Evolutionary conservation across 1,140 invertebrate genomes (phyloP), one percentile per base, ranked within the genome.

Genomic region (Zaprionus africanus): DNA sequence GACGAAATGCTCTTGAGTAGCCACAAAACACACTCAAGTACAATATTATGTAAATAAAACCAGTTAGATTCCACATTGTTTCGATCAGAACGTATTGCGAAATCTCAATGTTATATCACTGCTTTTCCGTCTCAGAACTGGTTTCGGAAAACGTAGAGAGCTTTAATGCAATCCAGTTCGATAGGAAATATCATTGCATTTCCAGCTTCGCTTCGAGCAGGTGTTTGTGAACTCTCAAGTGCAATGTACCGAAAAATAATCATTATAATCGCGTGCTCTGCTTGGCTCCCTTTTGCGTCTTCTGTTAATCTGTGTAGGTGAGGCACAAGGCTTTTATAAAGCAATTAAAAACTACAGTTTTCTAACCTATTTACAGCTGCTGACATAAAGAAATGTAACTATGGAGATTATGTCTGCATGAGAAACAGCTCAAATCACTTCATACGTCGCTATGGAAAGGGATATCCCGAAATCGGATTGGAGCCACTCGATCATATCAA

Each of bases 321-420:
- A 17, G 17, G 5, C n/a, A 13, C 1, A 26, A n/a, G 11, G 12
- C 3, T 0, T 4, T 26, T 4, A 26, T 1, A 43, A 59, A 28
- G 3, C 1, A 26, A 26, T 43, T 43, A 1, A 22, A 60, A 60
- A 60, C 11, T 43, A 43, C 0, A 60, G 31, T 26, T 64, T 17
- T n/a, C 6, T 0, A n/a, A 24, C 53, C 41, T 15, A 13, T 63
- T 13, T 4, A 19, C 64, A 80, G 78, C 78, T 53, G 15, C 12
- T 1, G 4, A 46, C 1, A 28, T 79, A 0, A 7, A 41, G 17
- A 79, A 76, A 59, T 81, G 78, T n/a, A 43, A 41, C 24, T 81
- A 38, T 13, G 73, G 57, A 5, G 22, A 81, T 22, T 17, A 65
- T 26, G 9, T 51, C 9, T 79, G 78, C 43, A 62, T 81, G 1